These are phyloP conservation scores for Tricholaema leucomelas DNA, from an alignment of 2,113 vertebrate species.

Conservation along the genomic window DNA sequence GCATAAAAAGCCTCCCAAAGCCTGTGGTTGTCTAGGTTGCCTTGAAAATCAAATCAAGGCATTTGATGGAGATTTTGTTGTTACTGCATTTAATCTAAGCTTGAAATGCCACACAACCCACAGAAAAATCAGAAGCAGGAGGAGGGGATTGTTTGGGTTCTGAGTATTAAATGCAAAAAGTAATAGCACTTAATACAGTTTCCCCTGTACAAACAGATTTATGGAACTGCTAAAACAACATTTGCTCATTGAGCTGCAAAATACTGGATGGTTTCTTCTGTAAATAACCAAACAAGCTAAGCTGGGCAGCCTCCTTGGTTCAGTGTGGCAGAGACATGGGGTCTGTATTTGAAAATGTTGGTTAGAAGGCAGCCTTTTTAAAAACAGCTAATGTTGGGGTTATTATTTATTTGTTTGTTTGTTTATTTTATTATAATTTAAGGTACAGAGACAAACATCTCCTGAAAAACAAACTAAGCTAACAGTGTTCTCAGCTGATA, in stretches of 20 bases:
- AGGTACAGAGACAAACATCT: neutral
- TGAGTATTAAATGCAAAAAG: constrained; percentile 62
- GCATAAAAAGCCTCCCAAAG: neutral
- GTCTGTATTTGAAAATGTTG: neutral
- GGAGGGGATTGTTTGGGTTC: constrained; percentile 37
- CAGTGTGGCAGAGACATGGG: neutral
- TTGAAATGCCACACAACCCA: constrained; percentile 42
- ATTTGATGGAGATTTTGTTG: constrained; percentile 16
- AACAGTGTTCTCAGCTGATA: neutral
- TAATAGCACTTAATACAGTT: constrained; percentile 49
- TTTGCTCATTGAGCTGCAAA: constrained; percentile 7
- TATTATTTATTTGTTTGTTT: no score
- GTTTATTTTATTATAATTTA: neutral
- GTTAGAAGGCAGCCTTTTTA: neutral
- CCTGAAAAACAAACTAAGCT: neutral
- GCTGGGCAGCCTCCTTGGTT: neutral
- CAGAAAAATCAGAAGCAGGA: constrained; percentile 55
- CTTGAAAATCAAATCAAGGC: constrained; percentile 53
- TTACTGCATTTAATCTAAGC: constrained; percentile 41
- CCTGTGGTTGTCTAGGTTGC: neutral
- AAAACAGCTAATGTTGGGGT: no score
- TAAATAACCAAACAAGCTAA: constrained; percentile 35
- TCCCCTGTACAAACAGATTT: constrained; percentile 41
- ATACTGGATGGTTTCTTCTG: constrained; percentile 11
- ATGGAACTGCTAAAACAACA: constrained; percentile 25